phyloP scores from a whole-genome alignment of 2,113 vertebrate genomes.

The Sarotherodon lohbergeri region DNA sequence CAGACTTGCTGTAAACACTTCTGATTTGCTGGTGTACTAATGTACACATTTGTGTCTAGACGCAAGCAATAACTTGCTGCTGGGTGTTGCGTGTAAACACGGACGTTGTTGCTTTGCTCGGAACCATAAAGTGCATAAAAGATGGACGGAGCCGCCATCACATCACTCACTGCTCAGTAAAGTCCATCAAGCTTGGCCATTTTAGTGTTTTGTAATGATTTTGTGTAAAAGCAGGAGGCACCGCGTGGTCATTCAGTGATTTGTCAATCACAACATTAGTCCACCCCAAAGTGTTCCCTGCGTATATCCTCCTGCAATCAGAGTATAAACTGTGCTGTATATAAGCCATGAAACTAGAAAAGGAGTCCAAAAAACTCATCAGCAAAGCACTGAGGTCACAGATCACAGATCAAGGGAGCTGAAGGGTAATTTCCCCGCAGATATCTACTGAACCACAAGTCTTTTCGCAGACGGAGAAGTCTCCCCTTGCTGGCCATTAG shows the following conservation, averaged over 20 bases:
- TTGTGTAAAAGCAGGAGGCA: neutral
- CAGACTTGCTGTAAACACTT: neutral
- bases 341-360: neutral
- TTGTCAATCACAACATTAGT: neutral
- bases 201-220: neutral
- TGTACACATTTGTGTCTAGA: neutral
- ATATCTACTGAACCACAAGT: neutral
- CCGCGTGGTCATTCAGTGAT: neutral
- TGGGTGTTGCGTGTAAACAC: rapidly evolving
- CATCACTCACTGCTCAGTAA: neutral
- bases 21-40: neutral
- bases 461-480: neutral
- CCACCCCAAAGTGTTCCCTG: neutral
- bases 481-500: neutral
- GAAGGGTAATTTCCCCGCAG: neutral
- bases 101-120: neutral
- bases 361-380: neutral
- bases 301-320: neutral
- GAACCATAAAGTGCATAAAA: neutral
- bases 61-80: neutral
- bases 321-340: neutral
- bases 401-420: neutral
- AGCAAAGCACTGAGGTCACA: neutral
- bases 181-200: neutral
- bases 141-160: neutral